Base-by-base conservation (phyloP, 2,797 vertebrate genomes). In the Myripristis jacobus region DNA sequence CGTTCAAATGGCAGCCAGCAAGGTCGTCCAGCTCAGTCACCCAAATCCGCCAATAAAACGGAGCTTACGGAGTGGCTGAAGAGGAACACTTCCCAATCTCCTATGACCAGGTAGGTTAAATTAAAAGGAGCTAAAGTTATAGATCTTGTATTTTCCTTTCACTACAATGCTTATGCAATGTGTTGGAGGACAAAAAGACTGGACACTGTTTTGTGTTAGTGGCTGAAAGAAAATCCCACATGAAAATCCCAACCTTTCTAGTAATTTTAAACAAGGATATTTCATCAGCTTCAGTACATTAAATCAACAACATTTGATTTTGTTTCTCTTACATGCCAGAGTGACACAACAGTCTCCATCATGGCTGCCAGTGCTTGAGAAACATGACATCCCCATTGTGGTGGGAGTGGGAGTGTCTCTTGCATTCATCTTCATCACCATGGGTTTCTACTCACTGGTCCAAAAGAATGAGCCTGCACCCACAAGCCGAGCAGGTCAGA, bases 381-480 rank as follows among this genome's bases (percentile, higher is more conserved):
- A 94, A 76, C 94, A 95, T 6, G 94, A 95, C 82, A 90, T 95
- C 75, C 94, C 94, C 53, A 93, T 95, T 1, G 94, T 95, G 61
- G 93, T 95, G 46, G 95, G 95, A 71, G 94, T 95, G 19, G 92
- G 93, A 1, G 90, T 94, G 5, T 95, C 94, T 36, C 73, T 95
- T 70, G 92, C 93, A 18, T 94, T 95, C 81, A 95, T 95, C 80
- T 94, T 95, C 73, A 90, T 95, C 70, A 92, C 92, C 6, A 94
- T 95, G 79, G 91, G 91, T 19, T 94, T 95, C 82, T 95, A 95
- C 66, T 94, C 94, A 0, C 84, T 95, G 68, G 86, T 94, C n/a
- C 94, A 94, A 84, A 95, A 94, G 85, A 95, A 94, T 19, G 92
- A 94, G 29, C 79, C 91, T 2, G 54, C 60, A 44, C 89, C 91